Evolutionary conservation across 2,888 invertebrate species (phyloP).

Genomic region (Dendrolimus houi): DNA sequence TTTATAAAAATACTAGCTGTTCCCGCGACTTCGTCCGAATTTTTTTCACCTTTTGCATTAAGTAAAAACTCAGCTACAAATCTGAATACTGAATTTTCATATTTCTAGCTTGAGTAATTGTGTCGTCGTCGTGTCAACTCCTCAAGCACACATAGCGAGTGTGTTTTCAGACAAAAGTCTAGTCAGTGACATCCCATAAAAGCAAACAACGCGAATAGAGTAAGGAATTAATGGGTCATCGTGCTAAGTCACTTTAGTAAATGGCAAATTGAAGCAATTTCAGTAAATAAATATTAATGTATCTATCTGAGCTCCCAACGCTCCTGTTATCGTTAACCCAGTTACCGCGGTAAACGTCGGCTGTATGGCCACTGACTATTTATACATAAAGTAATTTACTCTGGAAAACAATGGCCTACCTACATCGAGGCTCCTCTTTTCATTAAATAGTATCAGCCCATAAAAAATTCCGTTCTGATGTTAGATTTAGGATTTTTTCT

Average conservation of each 20-base stretch:
- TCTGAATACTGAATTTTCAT: too few relatives aligned
- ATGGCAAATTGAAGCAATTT: slow-evolving; percentile 33
- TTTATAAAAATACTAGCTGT: too few relatives aligned
- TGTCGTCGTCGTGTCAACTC: too few relatives aligned
- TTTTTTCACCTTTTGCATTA: too few relatives aligned
- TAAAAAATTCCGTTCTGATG: too few relatives aligned
- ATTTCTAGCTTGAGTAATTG: too few relatives aligned
- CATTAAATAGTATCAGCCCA: not conserved
- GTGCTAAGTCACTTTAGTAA: slow-evolving; percentile 22
- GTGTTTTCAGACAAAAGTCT: too few relatives aligned
- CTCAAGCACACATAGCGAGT: too few relatives aligned
- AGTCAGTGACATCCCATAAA: not conserved
- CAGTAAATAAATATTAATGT: slow-evolving; percentile 8
- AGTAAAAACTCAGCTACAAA: too few relatives aligned
- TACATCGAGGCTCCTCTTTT: not conserved
- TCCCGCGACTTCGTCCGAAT: too few relatives aligned
- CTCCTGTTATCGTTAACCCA: not conserved
- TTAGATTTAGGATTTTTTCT: too few relatives aligned
- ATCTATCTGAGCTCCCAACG: not conserved
- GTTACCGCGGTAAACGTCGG: not conserved
- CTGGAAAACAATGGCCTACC: not conserved
- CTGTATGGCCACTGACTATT: not conserved
- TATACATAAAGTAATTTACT: not conserved
- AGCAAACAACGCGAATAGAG: not conserved
- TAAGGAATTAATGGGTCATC: not conserved